These are phyloP conservation scores for Chloropsis cyanopogon DNA, from an alignment of 2,113 vertebrate genomes.

Conservation along the genomic window DNA sequence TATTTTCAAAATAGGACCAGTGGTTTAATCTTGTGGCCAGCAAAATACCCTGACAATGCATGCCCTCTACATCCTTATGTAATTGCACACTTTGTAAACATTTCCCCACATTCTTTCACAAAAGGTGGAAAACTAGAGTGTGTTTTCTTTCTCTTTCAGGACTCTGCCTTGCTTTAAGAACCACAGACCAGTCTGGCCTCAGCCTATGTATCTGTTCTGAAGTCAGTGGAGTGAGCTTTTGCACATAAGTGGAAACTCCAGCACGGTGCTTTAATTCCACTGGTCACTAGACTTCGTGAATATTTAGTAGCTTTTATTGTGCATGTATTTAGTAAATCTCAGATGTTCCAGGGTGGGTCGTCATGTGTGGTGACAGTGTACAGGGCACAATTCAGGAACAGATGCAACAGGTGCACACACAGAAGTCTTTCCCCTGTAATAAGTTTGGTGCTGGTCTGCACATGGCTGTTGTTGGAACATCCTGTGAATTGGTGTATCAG, in stretches of 20 bases:
- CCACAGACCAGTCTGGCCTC: neutral
- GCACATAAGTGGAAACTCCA: neutral
- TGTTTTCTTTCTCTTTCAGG: neutral
- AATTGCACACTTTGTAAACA: neutral
- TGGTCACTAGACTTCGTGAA: neutral
- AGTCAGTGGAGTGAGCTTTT: neutral
- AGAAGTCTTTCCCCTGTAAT: neutral
- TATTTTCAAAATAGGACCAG: neutral
- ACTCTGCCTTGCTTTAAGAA: neutral
- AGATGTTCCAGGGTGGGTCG: neutral
- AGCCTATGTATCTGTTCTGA: neutral
- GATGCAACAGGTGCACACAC: neutral
- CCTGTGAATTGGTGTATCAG: neutral
- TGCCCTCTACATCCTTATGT: neutral
- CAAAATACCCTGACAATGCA: neutral
- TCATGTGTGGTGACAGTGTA: fast-evolving
- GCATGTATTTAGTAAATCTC: neutral
- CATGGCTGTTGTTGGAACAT: neutral
- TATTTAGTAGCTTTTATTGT: neutral
- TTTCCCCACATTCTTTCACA: neutral
- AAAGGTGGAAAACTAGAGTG: neutral
- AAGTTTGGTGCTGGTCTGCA: neutral
- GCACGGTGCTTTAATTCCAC: neutral
- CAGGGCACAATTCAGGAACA: neutral
- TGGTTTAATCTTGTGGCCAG: neutral